A percentile compares a stretch with the other conserved stretches of the same genome.
phyloP scores from a whole-genome alignment of 2,888 invertebrate genomes.

The Agonopterix arenella region DNA sequence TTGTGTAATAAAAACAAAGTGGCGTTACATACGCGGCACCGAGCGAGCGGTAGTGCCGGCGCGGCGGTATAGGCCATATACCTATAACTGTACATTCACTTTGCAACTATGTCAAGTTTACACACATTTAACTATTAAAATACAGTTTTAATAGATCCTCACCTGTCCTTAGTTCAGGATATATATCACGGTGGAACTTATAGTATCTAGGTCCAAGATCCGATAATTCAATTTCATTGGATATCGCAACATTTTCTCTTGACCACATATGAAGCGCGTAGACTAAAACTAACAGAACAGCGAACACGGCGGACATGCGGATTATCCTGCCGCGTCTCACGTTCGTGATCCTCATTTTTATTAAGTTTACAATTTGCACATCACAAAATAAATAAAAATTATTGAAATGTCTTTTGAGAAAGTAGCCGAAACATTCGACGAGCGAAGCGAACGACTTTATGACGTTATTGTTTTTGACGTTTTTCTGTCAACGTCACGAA shows the following conservation, averaged over 20 bases:
- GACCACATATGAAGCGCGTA: conserved; percentile 80
- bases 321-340: conserved; percentile 77
- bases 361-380: conserved; percentile 8
- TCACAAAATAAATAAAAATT: not conserved
- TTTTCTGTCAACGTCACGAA: conserved; percentile 30
- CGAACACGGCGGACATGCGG: conserved; percentile 68
- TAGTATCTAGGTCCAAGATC: conserved; percentile 30
- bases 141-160: conserved; percentile 12
- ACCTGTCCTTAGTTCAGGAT: conserved; percentile 59
- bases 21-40: not conserved
- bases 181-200: conserved; percentile 54
- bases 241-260: conserved; percentile 42
- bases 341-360: conserved; percentile 77
- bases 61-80: too few species aligned
- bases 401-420: not conserved
- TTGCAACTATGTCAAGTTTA: not conserved
- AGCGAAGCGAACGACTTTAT: too few species aligned
- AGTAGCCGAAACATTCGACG: not conserved
- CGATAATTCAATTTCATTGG: conserved; percentile 21
- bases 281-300: conserved; percentile 76
- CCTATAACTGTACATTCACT: conserved; percentile 25
- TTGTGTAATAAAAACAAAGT: conserved; percentile 33
- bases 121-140: not conserved
- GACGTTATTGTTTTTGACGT: conserved; percentile 15
- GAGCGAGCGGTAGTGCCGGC: too few species aligned